Conservation (phyloP, 2,113 vertebrate species). For the Protomyctophum bolini region DNA sequence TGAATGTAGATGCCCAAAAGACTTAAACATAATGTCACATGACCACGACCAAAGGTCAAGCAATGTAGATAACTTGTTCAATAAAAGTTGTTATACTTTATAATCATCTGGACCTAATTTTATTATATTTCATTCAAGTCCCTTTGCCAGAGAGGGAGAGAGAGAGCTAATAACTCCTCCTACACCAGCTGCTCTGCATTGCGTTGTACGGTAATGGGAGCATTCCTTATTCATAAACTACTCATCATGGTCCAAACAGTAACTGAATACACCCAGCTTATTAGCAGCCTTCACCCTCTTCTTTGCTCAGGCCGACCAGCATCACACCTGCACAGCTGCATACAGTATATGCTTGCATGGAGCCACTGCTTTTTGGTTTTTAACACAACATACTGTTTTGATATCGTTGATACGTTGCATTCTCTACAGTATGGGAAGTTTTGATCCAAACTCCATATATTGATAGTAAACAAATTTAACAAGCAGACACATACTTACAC, state of each 20-base stretch:
- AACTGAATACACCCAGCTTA: constrained; percentile 37
- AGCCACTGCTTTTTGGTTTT: not conserved
- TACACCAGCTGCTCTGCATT: constrained; percentile 55
- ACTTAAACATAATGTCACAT: no score
- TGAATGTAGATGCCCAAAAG: no score
- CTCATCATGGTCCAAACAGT: constrained; percentile 29
- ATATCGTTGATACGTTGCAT: no score
- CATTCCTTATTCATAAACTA: constrained; percentile 60
- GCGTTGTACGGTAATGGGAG: constrained; percentile 1
- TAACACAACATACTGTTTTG: no score
- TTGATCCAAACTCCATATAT: no score
- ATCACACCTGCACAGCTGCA: not conserved
- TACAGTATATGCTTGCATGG: not conserved
- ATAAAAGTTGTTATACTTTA: not conserved
- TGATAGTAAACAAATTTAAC: no score
- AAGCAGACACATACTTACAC: no score
- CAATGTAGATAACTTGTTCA: no score
- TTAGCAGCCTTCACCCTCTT: constrained; percentile 1
- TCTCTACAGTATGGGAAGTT: no score
- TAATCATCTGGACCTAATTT: no score
- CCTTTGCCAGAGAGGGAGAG: not conserved
- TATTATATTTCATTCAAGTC: not conserved
- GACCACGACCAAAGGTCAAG: no score
- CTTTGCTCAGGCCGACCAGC: constrained; percentile 5
- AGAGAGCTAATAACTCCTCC: constrained; percentile 9